Percentiles rank a stretch among this genome's conserved stretches.
phyloP scores from a whole-genome alignment of 1,140 invertebrate genomes.

The Pseudomyrmex gracilis region DNA sequence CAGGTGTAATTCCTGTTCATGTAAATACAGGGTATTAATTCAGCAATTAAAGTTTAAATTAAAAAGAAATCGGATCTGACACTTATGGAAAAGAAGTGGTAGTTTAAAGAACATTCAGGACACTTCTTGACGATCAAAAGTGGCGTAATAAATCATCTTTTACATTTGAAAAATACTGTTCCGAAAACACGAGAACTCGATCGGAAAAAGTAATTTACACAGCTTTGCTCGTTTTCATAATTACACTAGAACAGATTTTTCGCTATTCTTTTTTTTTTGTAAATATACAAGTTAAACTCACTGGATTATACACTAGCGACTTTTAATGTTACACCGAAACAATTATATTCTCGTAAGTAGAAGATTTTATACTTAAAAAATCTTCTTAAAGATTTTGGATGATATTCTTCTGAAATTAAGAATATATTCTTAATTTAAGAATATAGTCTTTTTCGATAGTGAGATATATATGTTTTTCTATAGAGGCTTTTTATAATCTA shows the following conservation, averaged over 20 bases:
- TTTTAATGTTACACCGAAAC: neutral
- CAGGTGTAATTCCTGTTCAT: slow-evolving; percentile 49
- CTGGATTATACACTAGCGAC: neutral
- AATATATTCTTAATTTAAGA: no score
- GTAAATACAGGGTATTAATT: slow-evolving; percentile 79
- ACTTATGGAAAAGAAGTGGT: slow-evolving; percentile 66
- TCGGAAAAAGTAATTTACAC: neutral
- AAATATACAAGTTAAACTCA: neutral
- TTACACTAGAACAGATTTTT: neutral
- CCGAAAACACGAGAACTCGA: neutral
- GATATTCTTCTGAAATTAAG: no score
- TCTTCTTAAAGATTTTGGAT: no score
- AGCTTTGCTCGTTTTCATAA: neutral
- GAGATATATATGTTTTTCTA: no score
- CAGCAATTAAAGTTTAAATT: slow-evolving; percentile 78
- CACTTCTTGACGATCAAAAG: slow-evolving; percentile 66
- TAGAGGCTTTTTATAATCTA: no score
- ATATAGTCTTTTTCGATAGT: no score
- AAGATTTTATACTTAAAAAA: no score
- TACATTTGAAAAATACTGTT: slow-evolving; percentile 24
- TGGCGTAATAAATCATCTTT: slow-evolving; percentile 63
- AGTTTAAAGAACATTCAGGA: slow-evolving; percentile 23
- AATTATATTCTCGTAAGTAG: no score
- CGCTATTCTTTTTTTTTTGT: neutral
- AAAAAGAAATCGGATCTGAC: slow-evolving; percentile 68